Percentiles rank a stretch among this genome's conserved stretches.
Evolutionary conservation across 37 sponge, comb jelly and placozoan genomes (phyloP).

Genomic region (Hexactinellida sp.): DNA sequence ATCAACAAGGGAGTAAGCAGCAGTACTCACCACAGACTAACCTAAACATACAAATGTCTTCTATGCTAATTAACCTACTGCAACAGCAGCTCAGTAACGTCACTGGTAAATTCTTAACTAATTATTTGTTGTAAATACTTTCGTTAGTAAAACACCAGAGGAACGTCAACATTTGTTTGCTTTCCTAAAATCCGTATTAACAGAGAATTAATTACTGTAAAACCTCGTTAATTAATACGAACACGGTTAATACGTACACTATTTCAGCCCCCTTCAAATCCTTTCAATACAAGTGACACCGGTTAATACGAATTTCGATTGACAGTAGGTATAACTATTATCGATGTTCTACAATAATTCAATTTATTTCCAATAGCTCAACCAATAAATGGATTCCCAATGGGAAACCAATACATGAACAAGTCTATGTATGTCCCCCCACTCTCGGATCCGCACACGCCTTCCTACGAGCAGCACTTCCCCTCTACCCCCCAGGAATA

Average conservation of each 20-base stretch:
- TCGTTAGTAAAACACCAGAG: too few relatives aligned
- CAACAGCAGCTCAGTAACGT: neutral
- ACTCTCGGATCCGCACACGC: neutral
- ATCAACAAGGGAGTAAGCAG: neutral
- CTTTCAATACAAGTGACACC: too few relatives aligned
- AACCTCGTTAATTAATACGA: too few relatives aligned
- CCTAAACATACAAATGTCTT: neutral
- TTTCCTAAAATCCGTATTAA: too few relatives aligned
- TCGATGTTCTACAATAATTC: too few relatives aligned
- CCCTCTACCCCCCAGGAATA: neutral
- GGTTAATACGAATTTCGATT: too few relatives aligned
- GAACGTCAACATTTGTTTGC: neutral
- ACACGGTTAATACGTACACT: too few relatives aligned
- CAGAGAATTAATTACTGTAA: too few relatives aligned
- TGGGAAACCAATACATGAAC: neutral
- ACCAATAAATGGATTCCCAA: neutral
- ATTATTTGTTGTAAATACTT: too few relatives aligned
- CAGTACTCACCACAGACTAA: neutral
- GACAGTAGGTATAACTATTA: too few relatives aligned
- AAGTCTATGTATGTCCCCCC: neutral
- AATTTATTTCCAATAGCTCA: neutral
- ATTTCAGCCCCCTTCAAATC: too few relatives aligned
- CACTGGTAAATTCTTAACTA: neutral
- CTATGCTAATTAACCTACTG: neutral
- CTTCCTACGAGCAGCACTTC: neutral